Evolutionary conservation across 1,140 invertebrate species (phyloP).

Genomic region (Phortica variegata): DNA sequence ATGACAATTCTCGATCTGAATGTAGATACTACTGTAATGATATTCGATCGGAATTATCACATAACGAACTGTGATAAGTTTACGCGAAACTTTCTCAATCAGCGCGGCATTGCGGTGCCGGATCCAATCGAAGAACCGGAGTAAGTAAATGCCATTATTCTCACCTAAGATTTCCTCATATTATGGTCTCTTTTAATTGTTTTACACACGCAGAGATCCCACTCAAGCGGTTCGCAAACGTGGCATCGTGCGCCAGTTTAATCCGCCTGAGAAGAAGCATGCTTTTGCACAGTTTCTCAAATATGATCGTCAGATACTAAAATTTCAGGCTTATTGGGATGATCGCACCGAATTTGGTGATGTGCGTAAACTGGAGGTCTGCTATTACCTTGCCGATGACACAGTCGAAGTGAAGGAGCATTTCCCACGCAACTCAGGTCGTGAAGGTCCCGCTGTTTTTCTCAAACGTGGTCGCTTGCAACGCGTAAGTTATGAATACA

Average conservation of each 20-base stretch:
- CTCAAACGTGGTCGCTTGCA: constrained; percentile 75
- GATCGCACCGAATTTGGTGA: constrained; percentile 74
- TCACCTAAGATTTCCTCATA: background rate
- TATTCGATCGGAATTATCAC: constrained; percentile 57
- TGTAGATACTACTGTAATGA: constrained; percentile 39
- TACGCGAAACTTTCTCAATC: constrained; percentile 79
- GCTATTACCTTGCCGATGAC: constrained; percentile 85
- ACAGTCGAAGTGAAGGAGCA: constrained; percentile 85
- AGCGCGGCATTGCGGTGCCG: constrained; percentile 78
- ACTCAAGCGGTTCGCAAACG: constrained; percentile 55
- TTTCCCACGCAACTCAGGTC: constrained; percentile 67
- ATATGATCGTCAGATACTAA: constrained; percentile 73
- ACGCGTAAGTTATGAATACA: constrained; percentile 61
- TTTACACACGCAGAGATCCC: constrained; percentile 56
- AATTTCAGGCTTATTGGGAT: constrained; percentile 90
- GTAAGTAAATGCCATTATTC: constrained; percentile 18
- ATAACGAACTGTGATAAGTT: constrained; percentile 83
- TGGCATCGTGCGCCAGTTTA: constrained; percentile 4
- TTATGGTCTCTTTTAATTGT: background rate
- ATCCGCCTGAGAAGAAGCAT: constrained; percentile 25
- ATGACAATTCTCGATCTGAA: constrained; percentile 47
- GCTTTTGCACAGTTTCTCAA: constrained; percentile 73
- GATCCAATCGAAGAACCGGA: constrained; percentile 60
- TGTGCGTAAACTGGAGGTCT: constrained; percentile 72
- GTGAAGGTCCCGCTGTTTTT: constrained; percentile 70